Evolutionary conservation across 2,113 vertebrate species (phyloP), one percentile per base, ranked within the genome.

Genomic region (Psophia crepitans): DNA sequence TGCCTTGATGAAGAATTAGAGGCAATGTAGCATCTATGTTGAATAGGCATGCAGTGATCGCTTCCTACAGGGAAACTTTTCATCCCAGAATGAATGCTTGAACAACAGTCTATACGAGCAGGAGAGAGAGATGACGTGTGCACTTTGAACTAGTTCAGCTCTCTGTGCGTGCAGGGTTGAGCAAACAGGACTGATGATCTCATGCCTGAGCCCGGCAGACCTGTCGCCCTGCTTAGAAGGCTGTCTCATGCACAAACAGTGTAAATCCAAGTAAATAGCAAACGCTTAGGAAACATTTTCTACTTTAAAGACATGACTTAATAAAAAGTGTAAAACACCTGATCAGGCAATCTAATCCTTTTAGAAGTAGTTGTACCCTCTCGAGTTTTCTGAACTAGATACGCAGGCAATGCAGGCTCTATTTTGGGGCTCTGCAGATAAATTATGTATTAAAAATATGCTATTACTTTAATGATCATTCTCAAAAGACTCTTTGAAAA

Each of bases 401-500:
- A 79, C 6, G 6, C 3, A 61, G n/a, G 64, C 53, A 57, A 77
- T 68, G n/a, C 63, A 91, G 61, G 19, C 56, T 93, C 75, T 93
- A 48, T 68, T 89, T 84, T 57, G 43, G 86, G 57, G 63, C 27
- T 95, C 49, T 87, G 89, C 70, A 69, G 69, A 78, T 84, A 87
- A 96, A 79, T 91, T 83, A 93, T 90, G 66, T 85, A 95, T 88
- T 95, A 83, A 87, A 92, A 86, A 91, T 41, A 84, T 89, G 56
- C 43, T 92, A 79, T 89, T 88, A 93, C 66, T 92, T 81, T 87
- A 83, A 92, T 84, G 85, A 91, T 93, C 81, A 86, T 92, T 96
- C 95, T 96, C 61, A 82, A 94, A 92, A 94, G 77, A 24, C 76
- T 87, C 41, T 64, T 64, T 66, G 76, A 54, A 90, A 33, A 53